phyloP scores from a whole-genome alignment of 2,113 vertebrate genomes.

The Canis aureus region DNA sequence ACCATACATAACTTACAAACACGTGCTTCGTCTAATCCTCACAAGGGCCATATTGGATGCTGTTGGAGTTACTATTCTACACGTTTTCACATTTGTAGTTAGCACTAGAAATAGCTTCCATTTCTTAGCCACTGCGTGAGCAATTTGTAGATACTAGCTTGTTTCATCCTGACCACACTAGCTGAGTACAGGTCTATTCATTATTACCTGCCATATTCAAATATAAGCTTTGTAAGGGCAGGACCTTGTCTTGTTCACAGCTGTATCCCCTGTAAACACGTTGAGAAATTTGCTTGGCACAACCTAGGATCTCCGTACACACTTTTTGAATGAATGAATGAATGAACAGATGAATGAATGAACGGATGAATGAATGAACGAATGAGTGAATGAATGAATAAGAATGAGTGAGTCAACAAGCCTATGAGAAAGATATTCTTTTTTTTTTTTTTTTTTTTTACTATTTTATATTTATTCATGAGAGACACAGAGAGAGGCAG shows the following conservation, averaged over 20 bases:
- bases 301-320: not conserved
- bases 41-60: not conserved
- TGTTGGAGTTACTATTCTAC: not conserved
- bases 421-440: not conserved
- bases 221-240: not conserved
- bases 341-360: not conserved
- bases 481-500: no score
- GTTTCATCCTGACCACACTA: not conserved
- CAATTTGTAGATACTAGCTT: not conserved
- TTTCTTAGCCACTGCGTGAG: not conserved
- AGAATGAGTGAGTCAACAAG: not conserved
- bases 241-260: not conserved
- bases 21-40: not conserved
- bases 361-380: not conserved
- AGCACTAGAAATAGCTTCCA: not conserved
- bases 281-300: not conserved
- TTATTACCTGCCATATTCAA: not conserved
- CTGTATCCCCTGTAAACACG: not conserved
- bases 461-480: no score
- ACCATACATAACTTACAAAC: not conserved
- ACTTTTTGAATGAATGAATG: conserved; percentile 5
- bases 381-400: conserved; percentile 11
- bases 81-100: conserved; percentile 5
- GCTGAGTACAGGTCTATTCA: not conserved
- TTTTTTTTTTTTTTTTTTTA: no score